Conservation (phyloP, 1,140 invertebrate species). For the Aphelinus atriplicis region DNA sequence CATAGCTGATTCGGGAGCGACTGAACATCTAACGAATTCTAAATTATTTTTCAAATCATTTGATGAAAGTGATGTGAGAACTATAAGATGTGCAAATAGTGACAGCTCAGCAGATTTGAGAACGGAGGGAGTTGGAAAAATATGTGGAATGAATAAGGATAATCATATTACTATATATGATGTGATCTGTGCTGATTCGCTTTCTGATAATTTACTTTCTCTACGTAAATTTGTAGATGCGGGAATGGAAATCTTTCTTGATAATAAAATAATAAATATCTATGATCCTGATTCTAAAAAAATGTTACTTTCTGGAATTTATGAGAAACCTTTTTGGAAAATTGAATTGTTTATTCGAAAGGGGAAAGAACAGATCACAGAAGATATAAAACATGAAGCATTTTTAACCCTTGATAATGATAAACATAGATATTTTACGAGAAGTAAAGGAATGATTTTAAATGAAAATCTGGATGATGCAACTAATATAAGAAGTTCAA, state of each 20-base stretch:
- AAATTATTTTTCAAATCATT: slow-evolving; percentile 39
- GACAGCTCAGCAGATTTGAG: background rate
- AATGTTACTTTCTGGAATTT: slow-evolving; percentile 29
- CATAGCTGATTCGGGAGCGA: slow-evolving; percentile 41
- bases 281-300: slow-evolving; percentile 32
- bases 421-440: too few relatives aligned
- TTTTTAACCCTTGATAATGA: too few relatives aligned
- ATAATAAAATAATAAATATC: slow-evolving; percentile 34
- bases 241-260: slow-evolving; percentile 30
- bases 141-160: background rate
- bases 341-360: too few relatives aligned
- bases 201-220: too few relatives aligned
- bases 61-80: slow-evolving; percentile 11
- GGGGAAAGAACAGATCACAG: too few relatives aligned
- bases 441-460: too few relatives aligned
- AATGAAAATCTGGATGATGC: too few relatives aligned
- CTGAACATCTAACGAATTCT: slow-evolving; percentile 39
- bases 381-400: too few relatives aligned
- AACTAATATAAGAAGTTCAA: too few relatives aligned
- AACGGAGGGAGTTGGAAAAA: background rate
- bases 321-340: too few relatives aligned
- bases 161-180: too few relatives aligned
- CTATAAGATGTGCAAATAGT: slow-evolving; percentile 15
- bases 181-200: too few relatives aligned
- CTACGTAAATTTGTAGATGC: slow-evolving; percentile 25